These are phyloP conservation scores for Physella acuta DNA, from an alignment of 1,140 invertebrate genomes.

Conservation along the genomic window DNA sequence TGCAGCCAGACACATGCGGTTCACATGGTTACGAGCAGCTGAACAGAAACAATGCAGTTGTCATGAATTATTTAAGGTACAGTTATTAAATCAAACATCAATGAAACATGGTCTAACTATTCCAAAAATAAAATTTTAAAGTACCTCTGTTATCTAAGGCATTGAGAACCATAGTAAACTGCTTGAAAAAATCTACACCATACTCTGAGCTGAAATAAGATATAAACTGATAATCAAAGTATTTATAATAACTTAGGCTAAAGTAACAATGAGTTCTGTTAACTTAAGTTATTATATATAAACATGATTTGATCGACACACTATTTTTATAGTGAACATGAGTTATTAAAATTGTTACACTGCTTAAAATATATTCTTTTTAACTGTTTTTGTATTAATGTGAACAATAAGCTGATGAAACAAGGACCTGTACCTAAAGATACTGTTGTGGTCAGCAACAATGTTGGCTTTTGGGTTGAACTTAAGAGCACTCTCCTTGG, in stretches of 20 bases:
- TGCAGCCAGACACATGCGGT: slow-evolving; percentile 95
- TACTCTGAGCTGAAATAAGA: slow-evolving; percentile 77
- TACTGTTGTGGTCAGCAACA: slow-evolving; percentile 87
- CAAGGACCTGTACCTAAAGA: slow-evolving; percentile 92
- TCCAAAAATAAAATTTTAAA: not conserved
- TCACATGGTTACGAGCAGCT: slow-evolving; percentile 96
- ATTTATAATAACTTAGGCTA: not conserved
- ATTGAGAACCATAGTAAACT: slow-evolving; percentile 92
- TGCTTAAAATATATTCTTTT: too few species aligned
- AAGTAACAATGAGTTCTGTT: too few species aligned
- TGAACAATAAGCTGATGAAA: too few species aligned
- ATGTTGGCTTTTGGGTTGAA: slow-evolving; percentile 90
- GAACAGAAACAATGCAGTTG: too few species aligned
- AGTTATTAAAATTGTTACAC: too few species aligned
- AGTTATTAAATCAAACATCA: too few species aligned
- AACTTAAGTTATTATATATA: not conserved
- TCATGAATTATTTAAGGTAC: too few species aligned
- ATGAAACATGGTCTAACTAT: too few species aligned
- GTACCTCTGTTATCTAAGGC: slow-evolving; percentile 88
- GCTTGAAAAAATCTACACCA: slow-evolving; percentile 87
- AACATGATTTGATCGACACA: not conserved
- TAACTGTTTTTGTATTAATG: too few species aligned
- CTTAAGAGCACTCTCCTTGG: slow-evolving; percentile 81
- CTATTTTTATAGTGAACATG: too few species aligned
- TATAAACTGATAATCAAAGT: not conserved